phyloP scores from a whole-genome alignment of 2,888 invertebrate species.

The Octonoba sinensis region DNA sequence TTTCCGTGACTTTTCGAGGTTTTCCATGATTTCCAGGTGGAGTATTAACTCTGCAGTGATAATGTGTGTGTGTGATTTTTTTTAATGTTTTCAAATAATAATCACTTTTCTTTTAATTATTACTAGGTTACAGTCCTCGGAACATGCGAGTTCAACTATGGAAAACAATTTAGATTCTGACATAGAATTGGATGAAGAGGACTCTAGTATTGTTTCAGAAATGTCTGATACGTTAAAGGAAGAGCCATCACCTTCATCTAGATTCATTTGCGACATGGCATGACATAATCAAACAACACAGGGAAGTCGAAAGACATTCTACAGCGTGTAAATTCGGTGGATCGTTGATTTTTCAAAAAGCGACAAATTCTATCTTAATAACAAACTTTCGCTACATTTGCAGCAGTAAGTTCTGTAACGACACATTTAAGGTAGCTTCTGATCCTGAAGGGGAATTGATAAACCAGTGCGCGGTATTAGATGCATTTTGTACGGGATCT shows the following conservation, averaged over 20 bases:
- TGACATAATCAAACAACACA: background rate
- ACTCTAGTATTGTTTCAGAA: too few relatives aligned
- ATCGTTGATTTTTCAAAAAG: background rate
- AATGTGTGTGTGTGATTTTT: too few relatives aligned
- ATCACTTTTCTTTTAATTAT: too few relatives aligned
- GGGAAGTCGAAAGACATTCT: background rate
- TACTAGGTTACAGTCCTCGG: too few relatives aligned
- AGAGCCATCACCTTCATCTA: background rate
- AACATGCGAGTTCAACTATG: too few relatives aligned
- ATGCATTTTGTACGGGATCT: conserved; percentile 5
- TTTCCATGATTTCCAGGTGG: too few relatives aligned
- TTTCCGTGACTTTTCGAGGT: too few relatives aligned
- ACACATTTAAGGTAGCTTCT: background rate
- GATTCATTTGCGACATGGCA: background rate
- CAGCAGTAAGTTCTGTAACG: background rate
- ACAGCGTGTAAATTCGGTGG: background rate
- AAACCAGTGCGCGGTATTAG: conserved; percentile 15
- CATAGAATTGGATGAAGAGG: too few relatives aligned
- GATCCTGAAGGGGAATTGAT: background rate
- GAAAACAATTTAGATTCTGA: too few relatives aligned
- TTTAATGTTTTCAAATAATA: too few relatives aligned
- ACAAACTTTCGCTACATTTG: background rate
- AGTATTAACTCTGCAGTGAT: too few relatives aligned
- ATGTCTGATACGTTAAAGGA: background rate
- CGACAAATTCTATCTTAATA: background rate